A percentile compares a stretch with the other conserved stretches of the same genome.
phyloP scores from a whole-genome alignment of 1,140 invertebrate genomes.

The Bombus terrestris region DNA sequence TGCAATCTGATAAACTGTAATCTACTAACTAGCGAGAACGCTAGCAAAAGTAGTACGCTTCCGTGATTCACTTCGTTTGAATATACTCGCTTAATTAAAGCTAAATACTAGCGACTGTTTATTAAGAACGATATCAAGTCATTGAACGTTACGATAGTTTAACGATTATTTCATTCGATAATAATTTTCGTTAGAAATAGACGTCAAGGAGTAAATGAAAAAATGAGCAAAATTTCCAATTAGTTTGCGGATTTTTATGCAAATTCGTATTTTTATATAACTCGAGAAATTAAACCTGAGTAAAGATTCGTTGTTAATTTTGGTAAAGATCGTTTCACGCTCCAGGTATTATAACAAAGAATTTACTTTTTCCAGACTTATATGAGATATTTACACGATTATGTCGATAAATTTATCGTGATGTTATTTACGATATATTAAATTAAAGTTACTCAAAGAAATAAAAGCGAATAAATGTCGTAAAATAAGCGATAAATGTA shows the following conservation, averaged over 20 bases:
- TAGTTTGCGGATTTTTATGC: too few relatives aligned
- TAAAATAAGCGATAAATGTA: neutral
- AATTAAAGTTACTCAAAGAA: neutral
- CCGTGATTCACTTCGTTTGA: slow-evolving; percentile 5
- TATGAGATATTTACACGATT: too few relatives aligned
- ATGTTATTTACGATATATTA: too few relatives aligned
- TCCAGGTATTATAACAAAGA: too few relatives aligned
- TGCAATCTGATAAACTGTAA: slow-evolving; percentile 10
- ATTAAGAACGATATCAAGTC: neutral
- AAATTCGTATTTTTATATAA: too few relatives aligned
- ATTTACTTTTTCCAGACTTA: accelerated
- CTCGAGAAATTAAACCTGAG: too few relatives aligned
- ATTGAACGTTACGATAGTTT: too few relatives aligned
- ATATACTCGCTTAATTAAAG: slow-evolving; percentile 11
- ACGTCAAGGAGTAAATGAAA: too few relatives aligned
- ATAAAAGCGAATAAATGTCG: neutral
- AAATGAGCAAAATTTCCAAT: neutral
- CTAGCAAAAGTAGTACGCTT: slow-evolving; percentile 24
- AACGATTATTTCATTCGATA: neutral
- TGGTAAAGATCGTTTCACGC: too few relatives aligned
- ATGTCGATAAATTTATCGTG: too few relatives aligned
- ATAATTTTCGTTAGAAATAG: neutral
- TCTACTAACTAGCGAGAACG: neutral
- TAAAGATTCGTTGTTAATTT: too few relatives aligned
- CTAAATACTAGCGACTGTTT: neutral